Percentiles rank a stretch among this genome's conserved stretches.
Conservation (phyloP, 2,888 invertebrate species). For the Oscheius sp. region DNA sequence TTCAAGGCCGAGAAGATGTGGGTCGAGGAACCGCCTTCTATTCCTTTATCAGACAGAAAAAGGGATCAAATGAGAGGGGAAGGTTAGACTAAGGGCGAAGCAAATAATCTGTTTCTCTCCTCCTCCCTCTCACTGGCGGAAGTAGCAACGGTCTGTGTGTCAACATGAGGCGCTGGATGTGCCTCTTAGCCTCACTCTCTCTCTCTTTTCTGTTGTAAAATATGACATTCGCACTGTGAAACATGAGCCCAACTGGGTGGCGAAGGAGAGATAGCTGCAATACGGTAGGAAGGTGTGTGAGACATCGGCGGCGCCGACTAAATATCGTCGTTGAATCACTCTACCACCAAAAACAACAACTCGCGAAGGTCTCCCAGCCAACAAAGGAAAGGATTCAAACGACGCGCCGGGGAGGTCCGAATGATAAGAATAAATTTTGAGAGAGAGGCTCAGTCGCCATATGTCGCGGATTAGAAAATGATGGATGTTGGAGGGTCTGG, state of each 20-base stretch:
- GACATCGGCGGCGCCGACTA: neutral
- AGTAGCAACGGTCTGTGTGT: slow-evolving; percentile 27
- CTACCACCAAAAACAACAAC: neutral
- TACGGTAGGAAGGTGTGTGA: neutral
- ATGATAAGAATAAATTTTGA: slow-evolving; percentile 17
- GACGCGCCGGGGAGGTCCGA: neutral
- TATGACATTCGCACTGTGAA: slow-evolving; percentile 7
- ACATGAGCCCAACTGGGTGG: slow-evolving; percentile 14
- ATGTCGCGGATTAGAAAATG: slow-evolving; percentile 30
- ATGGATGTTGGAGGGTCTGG: slow-evolving; percentile 17
- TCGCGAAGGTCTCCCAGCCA: neutral
- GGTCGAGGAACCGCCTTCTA: slow-evolving; percentile 4
- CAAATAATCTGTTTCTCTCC: slow-evolving; percentile 17
- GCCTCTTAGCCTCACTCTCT: neutral
- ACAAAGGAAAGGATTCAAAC: neutral
- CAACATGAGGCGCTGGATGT: neutral
- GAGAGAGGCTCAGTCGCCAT: slow-evolving; percentile 14
- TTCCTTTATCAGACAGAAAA: slow-evolving; percentile 11
- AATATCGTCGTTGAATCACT: neutral
- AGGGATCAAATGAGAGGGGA: neutral
- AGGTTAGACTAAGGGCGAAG: neutral
- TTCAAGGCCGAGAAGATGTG: slow-evolving; percentile 13
- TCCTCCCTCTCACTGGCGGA: slow-evolving; percentile 4
- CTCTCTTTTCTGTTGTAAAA: slow-evolving; percentile 1
- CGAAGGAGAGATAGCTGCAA: neutral